Conservation (phyloP, 2,797 vertebrate species). For the Heteromormyrus szaboi region DNA sequence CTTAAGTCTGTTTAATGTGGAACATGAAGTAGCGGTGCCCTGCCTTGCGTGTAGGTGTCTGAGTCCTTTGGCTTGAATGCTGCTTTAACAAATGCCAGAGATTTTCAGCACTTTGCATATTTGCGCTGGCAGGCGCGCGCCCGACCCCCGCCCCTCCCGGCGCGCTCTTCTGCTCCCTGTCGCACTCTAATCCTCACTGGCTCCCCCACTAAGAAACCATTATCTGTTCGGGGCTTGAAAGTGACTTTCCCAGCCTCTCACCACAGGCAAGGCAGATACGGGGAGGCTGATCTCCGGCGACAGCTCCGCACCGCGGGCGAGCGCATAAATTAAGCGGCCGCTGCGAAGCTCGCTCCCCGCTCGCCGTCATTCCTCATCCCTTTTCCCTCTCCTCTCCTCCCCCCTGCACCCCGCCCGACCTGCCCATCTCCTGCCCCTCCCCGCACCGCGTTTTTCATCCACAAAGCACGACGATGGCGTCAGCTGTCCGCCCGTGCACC, state of each 20-base stretch:
- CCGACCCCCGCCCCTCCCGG: background rate
- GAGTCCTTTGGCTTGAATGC: background rate
- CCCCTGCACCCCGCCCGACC: background rate
- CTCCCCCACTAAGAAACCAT: constrained; percentile 24
- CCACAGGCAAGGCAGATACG: constrained; percentile 43
- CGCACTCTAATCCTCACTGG: background rate
- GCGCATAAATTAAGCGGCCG: constrained; percentile 15
- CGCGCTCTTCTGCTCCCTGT: background rate
- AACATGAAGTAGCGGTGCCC: background rate
- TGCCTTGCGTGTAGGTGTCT: background rate
- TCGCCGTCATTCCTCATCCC: background rate
- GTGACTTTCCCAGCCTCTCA: constrained; percentile 52
- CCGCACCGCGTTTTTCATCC: background rate
- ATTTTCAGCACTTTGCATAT: background rate
- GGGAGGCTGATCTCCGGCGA: constrained; percentile 11
- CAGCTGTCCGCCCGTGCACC: background rate
- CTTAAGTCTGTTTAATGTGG: background rate
- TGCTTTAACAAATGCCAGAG: background rate
- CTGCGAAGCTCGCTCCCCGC: background rate
- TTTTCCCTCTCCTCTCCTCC: background rate
- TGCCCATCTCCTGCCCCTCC: background rate
- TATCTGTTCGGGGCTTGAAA: constrained; percentile 57
- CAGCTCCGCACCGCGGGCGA: constrained; percentile 1
- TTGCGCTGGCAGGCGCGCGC: background rate
- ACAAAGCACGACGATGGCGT: background rate